phyloP scores from a whole-genome alignment of 2,888 invertebrate genomes.

The Drosophila colorata region DNA sequence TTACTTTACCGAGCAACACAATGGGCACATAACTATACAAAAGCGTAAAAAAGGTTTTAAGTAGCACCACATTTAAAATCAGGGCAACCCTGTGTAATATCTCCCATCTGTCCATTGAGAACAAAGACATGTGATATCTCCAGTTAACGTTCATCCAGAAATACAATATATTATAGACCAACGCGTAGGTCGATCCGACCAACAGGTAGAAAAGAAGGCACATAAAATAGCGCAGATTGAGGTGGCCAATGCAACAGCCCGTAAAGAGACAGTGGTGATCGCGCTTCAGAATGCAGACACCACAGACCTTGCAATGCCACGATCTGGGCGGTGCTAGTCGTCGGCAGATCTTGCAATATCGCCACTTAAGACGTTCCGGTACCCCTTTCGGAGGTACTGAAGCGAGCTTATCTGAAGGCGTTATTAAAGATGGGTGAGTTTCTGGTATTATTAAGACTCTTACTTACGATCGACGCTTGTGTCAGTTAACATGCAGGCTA shows the following conservation, averaged over 20 bases:
- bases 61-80: no score
- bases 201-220: conserved; percentile 91
- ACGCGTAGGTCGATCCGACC: conserved; percentile 89
- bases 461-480: conserved; percentile 89
- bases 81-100: no score
- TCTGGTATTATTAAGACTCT: no score
- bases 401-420: background rate
- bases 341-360: conserved; percentile 87
- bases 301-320: conserved; percentile 95
- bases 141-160: background rate
- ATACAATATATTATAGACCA: conserved; percentile 87
- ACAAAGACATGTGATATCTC: no score
- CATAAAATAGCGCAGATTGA: conserved; percentile 94
- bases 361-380: conserved; percentile 8
- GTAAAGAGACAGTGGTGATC: conserved; percentile 96
- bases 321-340: conserved; percentile 91
- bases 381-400: background rate
- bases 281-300: conserved; percentile 92
- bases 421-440: no score
- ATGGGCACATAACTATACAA: conserved; percentile 89
- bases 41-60: no score
- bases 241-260: conserved; percentile 94
- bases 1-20: conserved; percentile 90
- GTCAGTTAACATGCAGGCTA: conserved; percentile 90
- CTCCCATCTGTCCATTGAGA: no score